phyloP scores from a whole-genome alignment of 2,888 invertebrate species.

The Melanostoma scalare region DNA sequence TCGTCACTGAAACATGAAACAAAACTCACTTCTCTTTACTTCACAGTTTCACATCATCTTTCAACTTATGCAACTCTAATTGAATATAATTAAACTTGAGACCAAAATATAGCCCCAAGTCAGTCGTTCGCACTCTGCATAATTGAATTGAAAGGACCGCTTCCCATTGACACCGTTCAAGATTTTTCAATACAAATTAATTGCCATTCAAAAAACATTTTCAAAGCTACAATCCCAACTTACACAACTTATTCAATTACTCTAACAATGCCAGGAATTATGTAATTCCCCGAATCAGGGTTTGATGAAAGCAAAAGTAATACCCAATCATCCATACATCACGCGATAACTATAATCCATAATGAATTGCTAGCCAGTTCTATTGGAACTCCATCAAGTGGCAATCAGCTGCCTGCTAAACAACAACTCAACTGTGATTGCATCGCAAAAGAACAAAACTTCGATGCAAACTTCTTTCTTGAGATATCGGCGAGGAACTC shows the following conservation, averaged over 20 bases:
- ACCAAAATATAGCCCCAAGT: not conserved
- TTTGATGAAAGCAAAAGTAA: constrained; percentile 51
- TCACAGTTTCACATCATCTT: constrained; percentile 12
- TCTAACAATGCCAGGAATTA: constrained; percentile 27
- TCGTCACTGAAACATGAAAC: not conserved
- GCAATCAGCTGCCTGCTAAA: constrained; percentile 33
- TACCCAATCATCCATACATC: constrained; percentile 44
- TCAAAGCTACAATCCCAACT: not conserved
- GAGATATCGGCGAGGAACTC: constrained; percentile 31
- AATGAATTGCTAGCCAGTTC: constrained; percentile 56
- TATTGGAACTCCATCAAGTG: constrained; percentile 39
- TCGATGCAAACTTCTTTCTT: constrained; percentile 24
- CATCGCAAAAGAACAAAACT: constrained; percentile 27
- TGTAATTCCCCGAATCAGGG: constrained; percentile 52
- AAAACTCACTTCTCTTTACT: constrained; percentile 16
- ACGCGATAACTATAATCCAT: constrained; percentile 35
- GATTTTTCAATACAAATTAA: constrained; percentile 55
- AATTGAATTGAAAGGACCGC: constrained; percentile 32
- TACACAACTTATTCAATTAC: constrained; percentile 32
- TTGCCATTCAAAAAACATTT: constrained; percentile 45
- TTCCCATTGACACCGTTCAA: constrained; percentile 42
- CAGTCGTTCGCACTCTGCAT: not conserved
- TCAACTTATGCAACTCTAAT: constrained; percentile 21
- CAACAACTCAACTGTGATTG: constrained; percentile 18
- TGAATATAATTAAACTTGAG: constrained; percentile 11